Evolutionary conservation across 2,888 invertebrate species (phyloP).

Genomic region (Caenorhabditis becei): DNA sequence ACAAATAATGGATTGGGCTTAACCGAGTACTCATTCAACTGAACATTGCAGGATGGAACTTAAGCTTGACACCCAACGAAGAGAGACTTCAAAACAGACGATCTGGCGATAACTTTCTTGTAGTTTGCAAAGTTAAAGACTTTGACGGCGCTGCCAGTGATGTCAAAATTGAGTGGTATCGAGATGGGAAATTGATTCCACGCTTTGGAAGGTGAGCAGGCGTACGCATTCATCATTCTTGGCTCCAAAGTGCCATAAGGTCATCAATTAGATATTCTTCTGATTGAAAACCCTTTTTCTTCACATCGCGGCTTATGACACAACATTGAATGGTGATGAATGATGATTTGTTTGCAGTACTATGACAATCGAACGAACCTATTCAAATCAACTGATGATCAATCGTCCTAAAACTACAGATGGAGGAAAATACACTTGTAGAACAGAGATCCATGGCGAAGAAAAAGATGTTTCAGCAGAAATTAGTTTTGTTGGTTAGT

Average conservation of each 20-base stretch:
- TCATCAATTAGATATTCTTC: slow-evolving; percentile 33
- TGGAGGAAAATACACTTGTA: slow-evolving; percentile 68
- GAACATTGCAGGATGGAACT: slow-evolving; percentile 66
- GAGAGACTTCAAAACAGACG: slow-evolving; percentile 67
- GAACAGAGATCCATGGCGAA: slow-evolving; percentile 62
- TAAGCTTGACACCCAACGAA: slow-evolving; percentile 63
- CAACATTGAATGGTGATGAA: slow-evolving; percentile 35
- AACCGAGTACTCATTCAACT: not conserved
- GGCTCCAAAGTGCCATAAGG: slow-evolving; percentile 25
- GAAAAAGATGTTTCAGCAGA: slow-evolving; percentile 63
- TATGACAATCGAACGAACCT: slow-evolving; percentile 70
- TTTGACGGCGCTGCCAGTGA: slow-evolving; percentile 71
- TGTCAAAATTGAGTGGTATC: slow-evolving; percentile 70
- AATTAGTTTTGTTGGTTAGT: slow-evolving; percentile 72
- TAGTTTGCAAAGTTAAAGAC: slow-evolving; percentile 69
- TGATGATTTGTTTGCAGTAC: slow-evolving; percentile 64
- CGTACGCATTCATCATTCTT: slow-evolving; percentile 16
- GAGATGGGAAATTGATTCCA: slow-evolving; percentile 59
- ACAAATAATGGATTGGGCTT: slow-evolving; percentile 13
- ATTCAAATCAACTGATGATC: slow-evolving; percentile 70
- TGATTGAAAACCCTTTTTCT: slow-evolving; percentile 5
- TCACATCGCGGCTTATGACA: slow-evolving; percentile 17
- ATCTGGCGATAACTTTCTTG: slow-evolving; percentile 69
- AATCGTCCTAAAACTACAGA: slow-evolving; percentile 66
- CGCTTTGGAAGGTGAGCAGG: slow-evolving; percentile 67